Evolutionary conservation across 2,888 invertebrate genomes (phyloP).

Genomic region (Pyrocoelia pectoralis): DNA sequence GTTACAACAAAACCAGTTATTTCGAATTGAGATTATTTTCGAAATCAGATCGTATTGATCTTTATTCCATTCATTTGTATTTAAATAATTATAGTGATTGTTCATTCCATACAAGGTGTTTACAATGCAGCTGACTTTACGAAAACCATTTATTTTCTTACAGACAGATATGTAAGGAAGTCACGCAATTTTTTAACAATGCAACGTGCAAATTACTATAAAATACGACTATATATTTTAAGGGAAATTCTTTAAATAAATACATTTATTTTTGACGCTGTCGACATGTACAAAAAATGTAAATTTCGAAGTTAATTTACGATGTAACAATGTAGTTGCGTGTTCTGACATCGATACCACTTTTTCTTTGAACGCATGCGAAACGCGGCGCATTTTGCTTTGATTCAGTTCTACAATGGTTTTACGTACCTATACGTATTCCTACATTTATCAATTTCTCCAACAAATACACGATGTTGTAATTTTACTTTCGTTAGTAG

Average conservation of each 20-base stretch:
- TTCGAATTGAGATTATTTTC: no score
- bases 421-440: no score
- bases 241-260: background rate
- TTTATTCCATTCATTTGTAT: background rate
- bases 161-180: slow-evolving; percentile 2
- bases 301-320: background rate
- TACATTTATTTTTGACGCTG: background rate
- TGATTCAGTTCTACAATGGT: no score
- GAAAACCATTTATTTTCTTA: slow-evolving; percentile 5
- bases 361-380: slow-evolving; percentile 1
- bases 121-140: slow-evolving; percentile 3
- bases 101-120: background rate
- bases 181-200: slow-evolving; percentile 11
- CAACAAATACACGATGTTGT: no score
- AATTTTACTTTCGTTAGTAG: no score
- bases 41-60: background rate
- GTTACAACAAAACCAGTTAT: no score
- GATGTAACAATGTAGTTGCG: slow-evolving; percentile 11
- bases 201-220: slow-evolving; percentile 3
- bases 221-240: background rate
- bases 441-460: no score
- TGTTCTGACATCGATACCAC: slow-evolving; percentile 9
- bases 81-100: background rate
- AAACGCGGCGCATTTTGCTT: no score
- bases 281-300: slow-evolving; percentile 13